phyloP scores from a whole-genome alignment of 2,888 invertebrate genomes.

The Dicyrtomina minuta region DNA sequence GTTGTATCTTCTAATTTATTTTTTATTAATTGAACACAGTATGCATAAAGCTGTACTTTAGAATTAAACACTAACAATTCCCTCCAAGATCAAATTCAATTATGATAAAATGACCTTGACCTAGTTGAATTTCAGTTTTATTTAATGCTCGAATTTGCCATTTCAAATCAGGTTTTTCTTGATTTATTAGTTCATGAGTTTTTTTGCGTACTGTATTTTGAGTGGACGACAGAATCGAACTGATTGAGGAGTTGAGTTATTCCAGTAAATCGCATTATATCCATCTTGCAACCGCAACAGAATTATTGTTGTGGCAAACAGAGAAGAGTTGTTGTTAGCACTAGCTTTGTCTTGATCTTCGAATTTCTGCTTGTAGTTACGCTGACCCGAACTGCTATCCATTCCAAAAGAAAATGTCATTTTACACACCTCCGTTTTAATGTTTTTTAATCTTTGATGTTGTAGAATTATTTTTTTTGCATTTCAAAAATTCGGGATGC shows the following conservation, averaged over 20 bases:
- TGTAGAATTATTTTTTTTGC: no score
- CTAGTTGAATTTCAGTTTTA: no score
- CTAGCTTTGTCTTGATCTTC: background rate
- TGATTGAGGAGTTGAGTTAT: background rate
- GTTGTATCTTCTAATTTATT: no score
- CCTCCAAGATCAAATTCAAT: no score
- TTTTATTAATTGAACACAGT: no score
- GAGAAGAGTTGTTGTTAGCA: background rate
- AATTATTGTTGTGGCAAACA: background rate
- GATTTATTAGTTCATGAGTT: background rate
- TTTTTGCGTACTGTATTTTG: background rate
- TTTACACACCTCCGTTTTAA: no score
- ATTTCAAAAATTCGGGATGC: background rate
- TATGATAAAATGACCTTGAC: background rate
- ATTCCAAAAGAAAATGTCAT: no score
- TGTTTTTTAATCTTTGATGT: no score
- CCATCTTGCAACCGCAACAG: background rate
- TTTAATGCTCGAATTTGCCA: background rate
- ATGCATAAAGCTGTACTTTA: no score
- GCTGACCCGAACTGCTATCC: background rate
- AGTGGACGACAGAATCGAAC: no score
- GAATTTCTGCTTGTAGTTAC: constrained; percentile 8
- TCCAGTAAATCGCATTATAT: background rate
- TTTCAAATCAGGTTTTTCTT: background rate
- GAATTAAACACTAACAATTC: no score